phyloP scores from a whole-genome alignment of 2,113 vertebrate genomes.

The Mustela lutreola region DNA sequence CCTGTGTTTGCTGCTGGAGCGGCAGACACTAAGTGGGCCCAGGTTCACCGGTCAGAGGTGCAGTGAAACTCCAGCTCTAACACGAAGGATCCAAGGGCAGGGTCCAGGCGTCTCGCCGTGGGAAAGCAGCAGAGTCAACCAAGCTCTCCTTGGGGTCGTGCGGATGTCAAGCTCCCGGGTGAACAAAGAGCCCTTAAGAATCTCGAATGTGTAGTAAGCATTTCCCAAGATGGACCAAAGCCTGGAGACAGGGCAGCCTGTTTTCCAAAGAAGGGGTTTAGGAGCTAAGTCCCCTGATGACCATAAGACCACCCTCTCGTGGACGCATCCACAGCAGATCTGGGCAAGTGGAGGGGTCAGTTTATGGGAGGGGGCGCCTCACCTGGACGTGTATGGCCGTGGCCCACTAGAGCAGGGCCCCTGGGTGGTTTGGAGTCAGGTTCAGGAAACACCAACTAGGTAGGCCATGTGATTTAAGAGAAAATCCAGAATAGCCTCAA shows the following conservation, averaged over 20 bases:
- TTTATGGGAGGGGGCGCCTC: accelerated
- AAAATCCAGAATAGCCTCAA: neutral
- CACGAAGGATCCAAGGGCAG: neutral
- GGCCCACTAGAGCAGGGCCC: too few relatives aligned
- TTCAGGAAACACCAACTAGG: neutral
- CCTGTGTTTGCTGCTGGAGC: accelerated
- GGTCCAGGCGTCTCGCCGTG: accelerated
- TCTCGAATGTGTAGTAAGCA: accelerated
- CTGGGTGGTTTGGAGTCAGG: neutral
- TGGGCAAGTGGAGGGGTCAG: accelerated
- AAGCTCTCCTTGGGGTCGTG: accelerated
- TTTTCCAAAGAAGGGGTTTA: too few relatives aligned
- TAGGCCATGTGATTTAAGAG: too few relatives aligned
- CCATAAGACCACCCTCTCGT: neutral
- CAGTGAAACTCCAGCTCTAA: neutral
- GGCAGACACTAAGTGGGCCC: too few relatives aligned
- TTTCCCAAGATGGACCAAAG: neutral
- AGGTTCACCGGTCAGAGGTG: accelerated
- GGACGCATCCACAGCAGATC: too few relatives aligned
- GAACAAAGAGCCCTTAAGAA: neutral
- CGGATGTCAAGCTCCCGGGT: accelerated
- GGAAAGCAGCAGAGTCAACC: accelerated
- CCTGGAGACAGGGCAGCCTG: neutral
- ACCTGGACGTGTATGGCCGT: accelerated
- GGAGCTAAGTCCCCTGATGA: too few relatives aligned